Percentiles rank a stretch among this genome's conserved stretches.
phyloP scores from a whole-genome alignment of 2,888 invertebrate genomes.

The Cephus nigrinus region DNA sequence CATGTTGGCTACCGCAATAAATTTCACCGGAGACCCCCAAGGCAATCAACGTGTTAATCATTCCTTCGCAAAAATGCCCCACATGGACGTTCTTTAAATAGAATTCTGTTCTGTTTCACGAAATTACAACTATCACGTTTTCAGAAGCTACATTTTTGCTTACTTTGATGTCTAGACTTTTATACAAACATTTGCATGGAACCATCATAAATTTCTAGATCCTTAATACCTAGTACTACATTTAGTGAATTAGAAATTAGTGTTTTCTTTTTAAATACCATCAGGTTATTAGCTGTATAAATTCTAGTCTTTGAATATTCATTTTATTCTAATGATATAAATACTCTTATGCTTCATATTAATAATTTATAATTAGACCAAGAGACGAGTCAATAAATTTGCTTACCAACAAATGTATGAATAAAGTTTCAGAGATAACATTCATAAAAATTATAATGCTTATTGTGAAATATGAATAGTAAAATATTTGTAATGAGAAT shows the following conservation, averaged over 20 bases:
- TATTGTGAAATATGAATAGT: background rate
- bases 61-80: too few species aligned
- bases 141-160: background rate
- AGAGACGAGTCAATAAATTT: background rate
- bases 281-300: background rate
- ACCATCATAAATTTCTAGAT: background rate
- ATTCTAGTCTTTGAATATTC: background rate
- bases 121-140: too few species aligned
- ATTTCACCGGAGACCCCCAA: too few species aligned
- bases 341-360: background rate
- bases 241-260: background rate
- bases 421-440: background rate
- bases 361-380: background rate
- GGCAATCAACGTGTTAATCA: too few species aligned
- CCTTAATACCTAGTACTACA: background rate
- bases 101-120: too few species aligned
- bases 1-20: too few species aligned
- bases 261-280: slow-evolving; percentile 9
- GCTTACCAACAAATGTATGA: background rate
- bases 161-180: background rate
- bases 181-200: background rate
- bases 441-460: background rate
- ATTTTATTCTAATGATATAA: background rate
- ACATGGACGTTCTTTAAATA: too few species aligned
- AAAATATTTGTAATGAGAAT: background rate